These are phyloP conservation scores for Laticauda laticaudata DNA, from an alignment of 2,113 vertebrate species.

Conservation along the genomic window DNA sequence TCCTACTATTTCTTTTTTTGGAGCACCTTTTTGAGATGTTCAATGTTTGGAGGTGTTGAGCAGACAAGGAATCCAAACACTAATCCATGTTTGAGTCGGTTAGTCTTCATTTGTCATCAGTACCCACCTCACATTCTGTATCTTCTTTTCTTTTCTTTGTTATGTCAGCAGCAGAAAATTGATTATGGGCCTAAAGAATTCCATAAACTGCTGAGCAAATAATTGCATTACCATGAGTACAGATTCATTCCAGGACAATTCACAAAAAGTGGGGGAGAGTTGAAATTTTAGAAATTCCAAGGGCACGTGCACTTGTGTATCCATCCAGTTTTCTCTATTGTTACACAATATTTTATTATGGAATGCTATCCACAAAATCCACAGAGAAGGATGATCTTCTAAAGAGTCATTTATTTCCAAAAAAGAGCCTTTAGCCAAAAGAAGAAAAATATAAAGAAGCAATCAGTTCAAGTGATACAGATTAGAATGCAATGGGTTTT, in stretches of 20 bases:
- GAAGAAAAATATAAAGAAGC: not conserved
- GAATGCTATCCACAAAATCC: slow-evolving; percentile 12
- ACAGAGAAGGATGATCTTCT: slow-evolving; percentile 4
- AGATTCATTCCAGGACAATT: slow-evolving; percentile 5
- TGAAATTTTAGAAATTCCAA: slow-evolving; percentile 28
- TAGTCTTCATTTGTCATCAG: not conserved
- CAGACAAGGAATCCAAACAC: not conserved
- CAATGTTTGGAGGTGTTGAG: not conserved
- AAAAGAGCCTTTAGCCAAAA: not conserved
- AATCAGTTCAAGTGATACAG: slow-evolving; percentile 5
- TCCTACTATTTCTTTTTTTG: not conserved
- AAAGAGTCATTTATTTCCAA: slow-evolving; percentile 41
- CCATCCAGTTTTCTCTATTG: not conserved
- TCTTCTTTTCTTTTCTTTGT: slow-evolving; percentile 1
- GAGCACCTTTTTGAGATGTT: not conserved
- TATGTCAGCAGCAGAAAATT: slow-evolving; percentile 9
- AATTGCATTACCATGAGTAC: slow-evolving; percentile 3
- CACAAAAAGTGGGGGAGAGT: not conserved
- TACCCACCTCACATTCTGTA: not conserved
- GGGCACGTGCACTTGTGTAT: not conserved
- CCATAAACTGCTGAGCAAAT: not conserved
- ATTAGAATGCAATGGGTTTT: not conserved
- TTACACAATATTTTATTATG: not conserved
- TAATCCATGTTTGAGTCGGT: not conserved
- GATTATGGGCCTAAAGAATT: not conserved